Evolutionary conservation across 2,797 vertebrate species (phyloP).

Genomic region (Anguilla megastoma): DNA sequence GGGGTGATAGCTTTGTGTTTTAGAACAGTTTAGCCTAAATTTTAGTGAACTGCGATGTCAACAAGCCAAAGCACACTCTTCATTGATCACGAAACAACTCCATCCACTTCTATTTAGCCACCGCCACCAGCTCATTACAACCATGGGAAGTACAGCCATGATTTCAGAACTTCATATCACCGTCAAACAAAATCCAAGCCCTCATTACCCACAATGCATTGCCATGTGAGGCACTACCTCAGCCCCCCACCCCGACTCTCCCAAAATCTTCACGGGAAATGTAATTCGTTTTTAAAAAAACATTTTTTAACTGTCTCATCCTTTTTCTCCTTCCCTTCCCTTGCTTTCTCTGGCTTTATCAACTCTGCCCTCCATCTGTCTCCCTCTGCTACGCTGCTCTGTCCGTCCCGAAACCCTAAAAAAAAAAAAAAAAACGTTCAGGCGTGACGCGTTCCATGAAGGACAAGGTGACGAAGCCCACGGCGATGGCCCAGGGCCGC

Average conservation of each 20-base stretch:
- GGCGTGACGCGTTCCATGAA: slow-evolving; percentile 93
- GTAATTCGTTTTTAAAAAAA: neutral
- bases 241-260: neutral
- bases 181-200: slow-evolving; percentile 30
- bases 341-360: slow-evolving; percentile 29
- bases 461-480: slow-evolving; percentile 97
- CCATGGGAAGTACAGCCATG: slow-evolving; percentile 59
- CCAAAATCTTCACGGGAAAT: neutral
- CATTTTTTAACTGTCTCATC: slow-evolving; percentile 20
- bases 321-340: slow-evolving; percentile 31
- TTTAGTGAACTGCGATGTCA: slow-evolving; percentile 60
- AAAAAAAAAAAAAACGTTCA: slow-evolving; percentile 52
- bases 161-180: slow-evolving; percentile 15
- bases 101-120: slow-evolving; percentile 68
- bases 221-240: slow-evolving; percentile 20
- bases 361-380: neutral
- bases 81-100: slow-evolving; percentile 64
- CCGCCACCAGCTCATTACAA: slow-evolving; percentile 56
- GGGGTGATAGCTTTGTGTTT: slow-evolving; percentile 51
- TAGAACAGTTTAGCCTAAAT: slow-evolving; percentile 55
- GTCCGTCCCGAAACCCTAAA: neutral
- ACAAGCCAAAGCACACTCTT: slow-evolving; percentile 60
- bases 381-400: neutral
- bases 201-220: slow-evolving; percentile 28
- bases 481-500: slow-evolving; percentile 91